Conservation (phyloP, 2,797 vertebrate species). For the Epinephelus malabaricus region DNA sequence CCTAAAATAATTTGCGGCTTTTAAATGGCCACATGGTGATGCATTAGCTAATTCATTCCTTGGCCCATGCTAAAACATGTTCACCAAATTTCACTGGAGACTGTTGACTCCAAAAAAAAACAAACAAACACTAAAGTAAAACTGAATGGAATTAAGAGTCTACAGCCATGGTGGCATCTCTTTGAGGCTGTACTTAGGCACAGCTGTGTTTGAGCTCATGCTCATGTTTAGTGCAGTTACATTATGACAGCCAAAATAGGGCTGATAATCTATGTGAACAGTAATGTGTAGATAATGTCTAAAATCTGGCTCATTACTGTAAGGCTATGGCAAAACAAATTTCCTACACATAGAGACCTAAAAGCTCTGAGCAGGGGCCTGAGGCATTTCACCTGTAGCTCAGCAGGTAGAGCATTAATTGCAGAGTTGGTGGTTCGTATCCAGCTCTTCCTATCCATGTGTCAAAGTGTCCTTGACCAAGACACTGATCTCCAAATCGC, state of each 20-base stretch:
- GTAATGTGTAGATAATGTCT: neutral
- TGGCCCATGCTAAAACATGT: no score
- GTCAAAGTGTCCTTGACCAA: slow-evolving; percentile 1
- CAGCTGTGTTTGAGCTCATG: no score
- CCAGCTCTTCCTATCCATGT: neutral
- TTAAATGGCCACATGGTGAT: no score
- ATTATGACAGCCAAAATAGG: neutral
- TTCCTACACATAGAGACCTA: neutral
- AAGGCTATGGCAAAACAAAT: neutral
- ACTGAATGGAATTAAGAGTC: no score
- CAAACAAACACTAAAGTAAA: no score
- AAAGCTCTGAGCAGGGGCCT: neutral
- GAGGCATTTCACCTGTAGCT: neutral
- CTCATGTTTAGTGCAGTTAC: no score
- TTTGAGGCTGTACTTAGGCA: no score
- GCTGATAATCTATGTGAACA: neutral
- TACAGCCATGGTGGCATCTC: no score
- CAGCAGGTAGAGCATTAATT: slow-evolving; percentile 2
- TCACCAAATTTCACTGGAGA: no score
- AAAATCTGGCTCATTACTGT: neutral
- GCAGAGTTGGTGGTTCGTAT: neutral
- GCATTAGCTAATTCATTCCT: no score
- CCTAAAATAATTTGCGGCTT: no score
- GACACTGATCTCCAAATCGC: slow-evolving; percentile 1
- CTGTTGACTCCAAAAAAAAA: no score